phyloP scores from a whole-genome alignment of 2,797 vertebrate species.

The Fistularia tabacaria region DNA sequence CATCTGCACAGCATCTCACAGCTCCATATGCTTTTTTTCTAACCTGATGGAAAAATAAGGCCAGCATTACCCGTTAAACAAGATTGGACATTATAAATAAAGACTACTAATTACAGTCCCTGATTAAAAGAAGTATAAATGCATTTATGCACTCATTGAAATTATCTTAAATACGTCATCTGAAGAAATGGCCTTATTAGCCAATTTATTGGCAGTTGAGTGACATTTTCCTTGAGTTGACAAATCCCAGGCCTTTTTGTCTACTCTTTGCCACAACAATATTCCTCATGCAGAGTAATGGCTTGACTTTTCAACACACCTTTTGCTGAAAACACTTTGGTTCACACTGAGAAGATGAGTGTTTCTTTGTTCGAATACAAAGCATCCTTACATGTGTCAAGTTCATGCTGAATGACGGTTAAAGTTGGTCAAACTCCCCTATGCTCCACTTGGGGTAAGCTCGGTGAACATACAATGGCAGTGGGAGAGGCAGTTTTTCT shows the following conservation, averaged over 20 bases:
- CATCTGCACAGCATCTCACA: too few species aligned
- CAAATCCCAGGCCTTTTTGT: background rate
- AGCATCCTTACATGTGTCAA: conserved; percentile 20
- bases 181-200: too few species aligned
- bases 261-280: background rate
- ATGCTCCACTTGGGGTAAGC: conserved; percentile 36
- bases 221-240: too few species aligned
- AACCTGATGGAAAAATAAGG: too few species aligned
- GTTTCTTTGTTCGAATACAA: conserved; percentile 28
- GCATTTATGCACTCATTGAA: too few species aligned
- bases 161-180: too few species aligned
- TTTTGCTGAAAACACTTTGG: conserved; percentile 2
- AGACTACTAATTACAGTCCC: too few species aligned
- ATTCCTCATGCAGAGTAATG: background rate
- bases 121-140: too few species aligned
- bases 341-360: conserved; percentile 7
- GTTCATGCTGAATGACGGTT: conserved; percentile 26
- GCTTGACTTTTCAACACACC: conserved; percentile 1
- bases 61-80: too few species aligned
- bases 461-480: conserved; percentile 47
- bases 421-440: conserved; percentile 39
- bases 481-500: conserved; percentile 22
- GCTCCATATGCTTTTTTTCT: too few species aligned
- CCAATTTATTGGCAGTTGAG: background rate
- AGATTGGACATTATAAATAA: too few species aligned